Evolutionary conservation across 2,113 vertebrate genomes (phyloP).

Genomic region (Megaptera novaeangliae): DNA sequence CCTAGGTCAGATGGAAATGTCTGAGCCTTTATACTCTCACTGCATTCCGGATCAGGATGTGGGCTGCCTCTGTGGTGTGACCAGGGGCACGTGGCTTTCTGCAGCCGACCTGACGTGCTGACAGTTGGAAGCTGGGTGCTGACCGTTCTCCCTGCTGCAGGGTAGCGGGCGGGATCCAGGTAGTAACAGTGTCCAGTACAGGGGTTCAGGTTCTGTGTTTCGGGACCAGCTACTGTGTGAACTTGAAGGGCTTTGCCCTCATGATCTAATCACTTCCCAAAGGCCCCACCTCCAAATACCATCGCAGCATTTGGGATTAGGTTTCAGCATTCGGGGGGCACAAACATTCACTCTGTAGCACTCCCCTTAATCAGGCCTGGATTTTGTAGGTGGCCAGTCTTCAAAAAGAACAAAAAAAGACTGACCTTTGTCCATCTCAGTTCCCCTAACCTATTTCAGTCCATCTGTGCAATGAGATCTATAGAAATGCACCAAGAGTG

Average conservation of each 20-base stretch:
- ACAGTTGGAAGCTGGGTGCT: too few relatives aligned
- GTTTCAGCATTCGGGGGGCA: not conserved
- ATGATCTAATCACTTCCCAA: not conserved
- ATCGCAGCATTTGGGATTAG: not conserved
- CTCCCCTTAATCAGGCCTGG: not conserved
- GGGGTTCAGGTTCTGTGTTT: not conserved
- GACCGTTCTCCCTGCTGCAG: rapidly evolving
- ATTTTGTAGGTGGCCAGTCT: not conserved
- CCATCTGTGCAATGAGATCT: not conserved
- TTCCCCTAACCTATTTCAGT: not conserved
- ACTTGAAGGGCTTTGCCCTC: not conserved
- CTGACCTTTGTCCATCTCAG: not conserved
- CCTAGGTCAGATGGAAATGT: not conserved
- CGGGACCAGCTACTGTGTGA: not conserved
- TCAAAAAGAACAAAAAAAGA: not conserved
- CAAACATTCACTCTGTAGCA: not conserved
- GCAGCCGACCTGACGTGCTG: rapidly evolving
- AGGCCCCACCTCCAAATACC: not conserved
- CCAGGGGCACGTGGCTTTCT: not conserved
- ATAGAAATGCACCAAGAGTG: not conserved
- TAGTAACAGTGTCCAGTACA: rapidly evolving
- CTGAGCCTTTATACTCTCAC: rapidly evolving
- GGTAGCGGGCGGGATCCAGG: not conserved
- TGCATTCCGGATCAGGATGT: not conserved
- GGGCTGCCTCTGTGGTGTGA: not conserved